Evolutionary conservation across 2,888 invertebrate species (phyloP).

Genomic region (Leucoma salicis): DNA sequence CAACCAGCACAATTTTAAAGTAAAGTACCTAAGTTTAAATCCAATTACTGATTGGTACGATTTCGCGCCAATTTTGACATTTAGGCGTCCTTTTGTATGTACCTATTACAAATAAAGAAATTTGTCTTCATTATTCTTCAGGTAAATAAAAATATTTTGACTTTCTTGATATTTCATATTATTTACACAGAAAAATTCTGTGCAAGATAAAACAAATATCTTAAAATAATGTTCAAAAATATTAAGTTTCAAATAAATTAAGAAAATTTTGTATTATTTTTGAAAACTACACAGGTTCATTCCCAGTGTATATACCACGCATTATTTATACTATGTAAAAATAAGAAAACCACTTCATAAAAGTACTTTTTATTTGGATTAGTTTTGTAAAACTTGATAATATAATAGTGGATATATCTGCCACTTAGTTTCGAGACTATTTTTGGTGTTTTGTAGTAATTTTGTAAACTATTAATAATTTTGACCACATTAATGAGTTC

Average conservation of each 20-base stretch:
- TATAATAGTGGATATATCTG: too few species aligned
- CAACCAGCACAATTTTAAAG: not conserved
- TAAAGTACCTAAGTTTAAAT: constrained; percentile 7
- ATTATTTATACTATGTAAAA: constrained; percentile 47
- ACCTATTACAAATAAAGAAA: constrained; percentile 3
- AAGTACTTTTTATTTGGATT: too few species aligned
- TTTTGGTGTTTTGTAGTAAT: too few species aligned
- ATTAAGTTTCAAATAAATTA: not conserved
- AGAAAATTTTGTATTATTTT: constrained; percentile 1
- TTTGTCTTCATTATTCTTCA: not conserved
- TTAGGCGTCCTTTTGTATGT: constrained; percentile 8
- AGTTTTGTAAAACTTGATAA: too few species aligned
- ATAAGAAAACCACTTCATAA: too few species aligned
- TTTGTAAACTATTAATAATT: too few species aligned
- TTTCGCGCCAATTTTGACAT: constrained; percentile 20
- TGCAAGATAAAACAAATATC: not conserved
- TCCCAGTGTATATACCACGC: constrained; percentile 63
- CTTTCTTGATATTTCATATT: not conserved
- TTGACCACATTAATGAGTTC: too few species aligned
- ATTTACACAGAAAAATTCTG: not conserved
- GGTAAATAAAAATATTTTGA: not conserved
- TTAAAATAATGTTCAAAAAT: not conserved
- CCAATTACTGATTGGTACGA: constrained; percentile 14
- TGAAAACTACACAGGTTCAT: constrained; percentile 39
- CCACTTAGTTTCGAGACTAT: too few species aligned